Evolutionary conservation across 2,888 invertebrate genomes (phyloP).

Genomic region (Macaria notata): DNA sequence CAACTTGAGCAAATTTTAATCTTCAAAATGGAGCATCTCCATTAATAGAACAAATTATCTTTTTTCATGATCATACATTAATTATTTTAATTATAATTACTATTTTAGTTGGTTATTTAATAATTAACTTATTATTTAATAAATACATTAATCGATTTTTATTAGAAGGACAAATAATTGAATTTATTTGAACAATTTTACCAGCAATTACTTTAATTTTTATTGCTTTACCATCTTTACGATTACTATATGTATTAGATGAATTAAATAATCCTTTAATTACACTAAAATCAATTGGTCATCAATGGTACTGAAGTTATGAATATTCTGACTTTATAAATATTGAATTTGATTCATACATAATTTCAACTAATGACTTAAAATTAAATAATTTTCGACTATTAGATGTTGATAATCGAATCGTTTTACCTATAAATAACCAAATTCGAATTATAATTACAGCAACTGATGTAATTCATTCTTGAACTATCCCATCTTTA

Average conservation of each 20-base stretch:
- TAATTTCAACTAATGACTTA: slow-evolving; percentile 70
- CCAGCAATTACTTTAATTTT: slow-evolving; percentile 84
- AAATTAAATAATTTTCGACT: no score
- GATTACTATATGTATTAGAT: slow-evolving; percentile 83
- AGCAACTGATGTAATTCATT: no score
- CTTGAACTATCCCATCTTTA: no score
- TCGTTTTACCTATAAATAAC: no score
- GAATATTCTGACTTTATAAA: slow-evolving; percentile 84
- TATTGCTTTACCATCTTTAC: slow-evolving; percentile 84
- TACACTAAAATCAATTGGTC: slow-evolving; percentile 84
- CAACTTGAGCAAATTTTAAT: slow-evolving; percentile 81
- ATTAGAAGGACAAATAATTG: no score
- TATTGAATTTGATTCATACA: slow-evolving; percentile 84
- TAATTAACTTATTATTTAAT: slow-evolving; percentile 80
- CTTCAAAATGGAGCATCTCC: slow-evolving; percentile 84
- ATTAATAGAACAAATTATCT: slow-evolving; percentile 85
- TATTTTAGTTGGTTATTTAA: slow-evolving; percentile 81
- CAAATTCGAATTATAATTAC: no score
- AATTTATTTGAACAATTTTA: slow-evolving; percentile 85
- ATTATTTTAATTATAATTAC: slow-evolving; percentile 84
- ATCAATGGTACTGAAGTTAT: slow-evolving; percentile 86
- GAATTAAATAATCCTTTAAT: slow-evolving; percentile 82
- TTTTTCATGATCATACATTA: slow-evolving; percentile 84
- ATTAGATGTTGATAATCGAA: no score
- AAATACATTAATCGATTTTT: no score